phyloP scores from a whole-genome alignment of 2,888 invertebrate species.

The Mythimna impura region DNA sequence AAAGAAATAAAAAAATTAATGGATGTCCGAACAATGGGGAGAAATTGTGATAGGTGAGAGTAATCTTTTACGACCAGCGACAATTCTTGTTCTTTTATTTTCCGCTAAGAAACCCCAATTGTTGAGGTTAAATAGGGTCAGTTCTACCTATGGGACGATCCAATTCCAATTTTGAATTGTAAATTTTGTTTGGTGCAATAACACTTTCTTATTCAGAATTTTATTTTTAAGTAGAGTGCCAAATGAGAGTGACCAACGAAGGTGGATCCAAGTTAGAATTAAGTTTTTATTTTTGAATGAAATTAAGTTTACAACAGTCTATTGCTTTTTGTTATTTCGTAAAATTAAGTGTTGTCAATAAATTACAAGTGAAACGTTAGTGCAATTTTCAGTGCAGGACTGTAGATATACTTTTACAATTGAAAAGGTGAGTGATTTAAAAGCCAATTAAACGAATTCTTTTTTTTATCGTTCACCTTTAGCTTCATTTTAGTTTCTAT shows the following conservation, averaged over 20 bases:
- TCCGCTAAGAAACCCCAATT: conserved; percentile 78
- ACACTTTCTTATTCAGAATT: conserved; percentile 60
- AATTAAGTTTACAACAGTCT: conserved; percentile 29
- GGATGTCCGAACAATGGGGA: conserved; percentile 86
- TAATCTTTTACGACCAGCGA: conserved; percentile 84
- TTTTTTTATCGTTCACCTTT: not conserved
- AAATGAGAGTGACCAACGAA: conserved; percentile 56
- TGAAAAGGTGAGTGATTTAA: conserved; percentile 38
- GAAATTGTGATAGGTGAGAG: conserved; percentile 90
- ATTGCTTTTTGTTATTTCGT: conserved; percentile 15
- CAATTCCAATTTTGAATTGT: conserved; percentile 81
- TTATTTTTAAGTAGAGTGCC: conserved; percentile 60
- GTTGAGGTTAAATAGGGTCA: conserved; percentile 85
- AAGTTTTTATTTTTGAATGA: conserved; percentile 12
- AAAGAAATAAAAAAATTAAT: conserved; percentile 84
- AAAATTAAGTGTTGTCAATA: conserved; percentile 23
- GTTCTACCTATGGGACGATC: conserved; percentile 71
- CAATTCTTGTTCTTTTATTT: conserved; percentile 83
- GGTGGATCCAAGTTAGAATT: conserved; percentile 30
- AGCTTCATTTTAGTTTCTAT: too few species aligned
- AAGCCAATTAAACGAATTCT: not conserved
- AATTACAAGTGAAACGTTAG: conserved; percentile 31
- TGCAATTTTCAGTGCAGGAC: conserved; percentile 34
- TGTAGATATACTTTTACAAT: conserved; percentile 4
- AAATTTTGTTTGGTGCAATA: conserved; percentile 68